Evolutionary conservation across 2,797 vertebrate genomes (phyloP).

Genomic region (Staurois parvus): DNA sequence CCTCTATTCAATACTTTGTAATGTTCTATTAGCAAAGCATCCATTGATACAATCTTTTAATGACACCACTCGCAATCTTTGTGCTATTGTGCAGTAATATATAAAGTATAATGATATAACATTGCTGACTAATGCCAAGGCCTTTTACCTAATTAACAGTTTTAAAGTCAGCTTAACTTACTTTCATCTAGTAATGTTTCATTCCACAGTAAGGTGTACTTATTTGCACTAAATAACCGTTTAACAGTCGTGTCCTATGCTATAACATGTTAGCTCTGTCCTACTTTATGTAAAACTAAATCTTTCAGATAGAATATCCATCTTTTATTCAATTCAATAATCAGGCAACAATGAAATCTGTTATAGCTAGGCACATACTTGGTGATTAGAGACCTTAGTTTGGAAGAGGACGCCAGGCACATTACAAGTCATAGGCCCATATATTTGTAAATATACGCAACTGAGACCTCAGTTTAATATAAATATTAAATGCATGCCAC

Average conservation of each 20-base stretch:
- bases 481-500: no score
- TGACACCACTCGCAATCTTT: background rate
- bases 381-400: no score
- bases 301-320: no score
- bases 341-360: no score
- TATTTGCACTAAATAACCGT: slow-evolving; percentile 19
- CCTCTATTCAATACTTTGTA: background rate
- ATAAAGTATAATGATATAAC: slow-evolving; percentile 25
- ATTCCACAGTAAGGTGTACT: background rate
- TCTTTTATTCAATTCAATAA: no score
- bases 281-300: no score
- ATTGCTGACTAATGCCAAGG: slow-evolving; percentile 23
- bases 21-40: slow-evolving; percentile 30
- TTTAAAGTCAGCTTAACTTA: background rate
- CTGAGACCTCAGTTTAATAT: no score
- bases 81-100: background rate
- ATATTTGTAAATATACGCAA: no score
- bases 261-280: no score
- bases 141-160: slow-evolving; percentile 2
- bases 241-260: background rate
- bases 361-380: no score
- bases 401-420: no score
- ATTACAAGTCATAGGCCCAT: no score
- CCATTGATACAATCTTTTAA: slow-evolving; percentile 19
- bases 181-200: background rate